Conservation (phyloP, 2,113 vertebrate genomes). For the Rhodinocichla rosea region DNA sequence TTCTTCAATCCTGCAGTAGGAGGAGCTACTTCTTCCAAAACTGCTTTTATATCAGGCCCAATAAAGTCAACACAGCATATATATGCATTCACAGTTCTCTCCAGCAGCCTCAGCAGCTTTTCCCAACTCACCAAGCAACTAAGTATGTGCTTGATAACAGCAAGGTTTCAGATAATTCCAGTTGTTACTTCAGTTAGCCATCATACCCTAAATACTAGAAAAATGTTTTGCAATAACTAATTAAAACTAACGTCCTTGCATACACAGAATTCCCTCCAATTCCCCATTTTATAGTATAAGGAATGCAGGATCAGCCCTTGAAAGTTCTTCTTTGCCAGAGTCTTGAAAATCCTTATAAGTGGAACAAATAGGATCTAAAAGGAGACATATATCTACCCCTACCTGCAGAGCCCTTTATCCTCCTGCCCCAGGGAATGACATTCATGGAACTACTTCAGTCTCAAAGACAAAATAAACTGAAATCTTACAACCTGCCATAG, state of each 20-base stretch:
- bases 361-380: not conserved
- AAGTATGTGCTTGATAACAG: not conserved
- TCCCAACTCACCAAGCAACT: not conserved
- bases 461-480: not conserved
- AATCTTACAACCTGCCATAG: not conserved
- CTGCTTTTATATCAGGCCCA: not conserved
- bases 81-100: not conserved
- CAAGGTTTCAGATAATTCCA: not conserved
- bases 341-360: not conserved
- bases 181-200: not conserved
- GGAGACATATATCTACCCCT: not conserved
- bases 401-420: constrained; percentile 13
- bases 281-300: not conserved
- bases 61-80: not conserved
- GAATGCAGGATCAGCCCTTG: not conserved
- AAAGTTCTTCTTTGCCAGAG: not conserved
- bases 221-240: not conserved
- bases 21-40: constrained; percentile 19
- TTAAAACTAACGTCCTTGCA: not conserved
- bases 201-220: not conserved
- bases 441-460: not conserved
- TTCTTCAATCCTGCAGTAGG: not conserved
- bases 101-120: not conserved
- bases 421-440: not conserved
- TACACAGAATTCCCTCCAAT: not conserved